Evolutionary conservation across 2,888 invertebrate genomes (phyloP), one percentile per base, ranked within the genome.

Genomic region (Amphipyra tragopoginis): DNA sequence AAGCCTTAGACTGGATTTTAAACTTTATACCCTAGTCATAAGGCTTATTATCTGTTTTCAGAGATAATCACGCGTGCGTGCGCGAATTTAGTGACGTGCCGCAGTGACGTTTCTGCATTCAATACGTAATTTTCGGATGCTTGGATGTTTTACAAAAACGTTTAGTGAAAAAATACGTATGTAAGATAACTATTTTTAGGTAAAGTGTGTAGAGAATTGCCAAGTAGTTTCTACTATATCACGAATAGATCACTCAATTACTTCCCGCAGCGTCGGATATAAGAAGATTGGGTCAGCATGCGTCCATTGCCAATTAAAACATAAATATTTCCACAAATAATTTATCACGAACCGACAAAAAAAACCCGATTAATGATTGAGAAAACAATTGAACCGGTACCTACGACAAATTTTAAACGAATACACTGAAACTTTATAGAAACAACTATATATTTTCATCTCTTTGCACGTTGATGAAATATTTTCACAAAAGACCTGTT

Each of bases 41-140:
- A 60, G 55, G 57, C 42, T 26, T 48, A 36, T 40, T 52, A 55
- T 39, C 49, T 3, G 5, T n/a, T n/a, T 33, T 26, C 7, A 13
- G 4, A n/a, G 15, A 15, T 13, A 10, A 52, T 13, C 26, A 62
- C 40, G 55, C 60, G 47, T 66, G 68, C 59, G 61, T 79, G 57
- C 54, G 43, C 53, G 33, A 43, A 72, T 65, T 63, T 33, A 72
- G 58, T 63, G 61, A 55, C 45, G 59, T 57, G 51, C 61, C 62
- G 73, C 77, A 75, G 55, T 77, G 76, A 78, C 60, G 72, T 65
- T 29, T 33, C 64, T 45, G 76, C 69, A 66, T 58, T 53, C 45
- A n/a, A 57, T 44, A 44, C 34, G 48, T 49, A 14, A 42, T n/a
- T 10, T 42, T 34, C 26, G 43, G 29, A 26, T 44, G 8, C 44